Conservation (phyloP, 1,140 invertebrate genomes). For the Rhopalosiphum padi region DNA sequence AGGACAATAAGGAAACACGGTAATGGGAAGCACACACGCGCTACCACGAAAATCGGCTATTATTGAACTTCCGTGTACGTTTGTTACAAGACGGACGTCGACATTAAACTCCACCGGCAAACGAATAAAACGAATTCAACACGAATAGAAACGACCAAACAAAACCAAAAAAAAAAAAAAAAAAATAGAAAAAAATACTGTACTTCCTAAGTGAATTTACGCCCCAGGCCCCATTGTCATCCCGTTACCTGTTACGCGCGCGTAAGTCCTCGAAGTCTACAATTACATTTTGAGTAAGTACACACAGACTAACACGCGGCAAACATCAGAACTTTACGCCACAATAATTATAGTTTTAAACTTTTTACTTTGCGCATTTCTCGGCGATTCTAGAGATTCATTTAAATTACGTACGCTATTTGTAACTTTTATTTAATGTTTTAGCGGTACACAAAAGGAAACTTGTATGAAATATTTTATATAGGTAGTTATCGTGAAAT, state of each 20-base stretch:
- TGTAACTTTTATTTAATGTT: not conserved
- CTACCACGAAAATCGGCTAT: not conserved
- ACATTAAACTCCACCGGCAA: not conserved
- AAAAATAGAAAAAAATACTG: not conserved
- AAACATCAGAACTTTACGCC: not conserved
- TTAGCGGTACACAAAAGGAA: not conserved
- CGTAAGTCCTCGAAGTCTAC: not conserved
- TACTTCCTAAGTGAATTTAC: not conserved
- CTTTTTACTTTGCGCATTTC: not conserved
- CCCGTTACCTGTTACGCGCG: not conserved
- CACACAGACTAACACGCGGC: not conserved
- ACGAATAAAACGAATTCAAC: not conserved
- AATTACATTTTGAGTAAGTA: constrained; percentile 23
- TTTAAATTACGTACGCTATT: not conserved
- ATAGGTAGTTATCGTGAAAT: not conserved
- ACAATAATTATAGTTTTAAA: not conserved
- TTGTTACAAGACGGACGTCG: not conserved
- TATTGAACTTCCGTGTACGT: not conserved
- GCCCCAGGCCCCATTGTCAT: not conserved
- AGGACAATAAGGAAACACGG: not conserved
- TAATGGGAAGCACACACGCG: not conserved
- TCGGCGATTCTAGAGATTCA: not conserved
- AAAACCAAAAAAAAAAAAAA: not conserved
- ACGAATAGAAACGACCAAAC: too few relatives aligned
- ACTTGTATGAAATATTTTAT: not conserved